Conservation (phyloP, 1,140 invertebrate genomes). For the Dreissena rostriformis region DNA sequence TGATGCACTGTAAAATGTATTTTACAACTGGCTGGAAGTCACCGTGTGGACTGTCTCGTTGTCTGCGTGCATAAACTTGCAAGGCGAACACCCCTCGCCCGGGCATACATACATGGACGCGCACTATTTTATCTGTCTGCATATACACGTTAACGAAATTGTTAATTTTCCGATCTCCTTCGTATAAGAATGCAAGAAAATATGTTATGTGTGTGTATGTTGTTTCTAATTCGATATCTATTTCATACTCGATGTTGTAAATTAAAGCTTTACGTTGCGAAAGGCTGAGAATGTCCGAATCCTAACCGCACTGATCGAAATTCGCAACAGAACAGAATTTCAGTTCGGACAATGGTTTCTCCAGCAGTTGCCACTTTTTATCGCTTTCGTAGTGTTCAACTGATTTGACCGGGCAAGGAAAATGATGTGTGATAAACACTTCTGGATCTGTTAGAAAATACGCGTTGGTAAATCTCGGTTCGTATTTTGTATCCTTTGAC, state of each 20-base stretch:
- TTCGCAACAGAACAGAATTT: slow-evolving; percentile 41
- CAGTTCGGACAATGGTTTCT: slow-evolving; percentile 36
- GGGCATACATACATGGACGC: slow-evolving; percentile 32
- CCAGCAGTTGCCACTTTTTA: slow-evolving; percentile 60
- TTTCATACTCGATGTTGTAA: slow-evolving; percentile 24
- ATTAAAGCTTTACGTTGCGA: slow-evolving; percentile 10
- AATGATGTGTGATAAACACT: slow-evolving; percentile 82
- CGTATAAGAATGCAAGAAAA: slow-evolving; percentile 29
- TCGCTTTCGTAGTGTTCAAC: slow-evolving; percentile 25
- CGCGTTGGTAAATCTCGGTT: slow-evolving; percentile 65
- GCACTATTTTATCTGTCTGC: not conserved
- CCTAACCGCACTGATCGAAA: slow-evolving; percentile 32
- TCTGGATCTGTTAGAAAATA: slow-evolving; percentile 83
- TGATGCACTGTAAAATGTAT: slow-evolving; percentile 34
- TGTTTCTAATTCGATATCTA: slow-evolving; percentile 16
- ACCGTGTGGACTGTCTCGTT: not conserved
- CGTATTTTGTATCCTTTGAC: slow-evolving; percentile 55
- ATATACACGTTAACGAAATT: slow-evolving; percentile 38
- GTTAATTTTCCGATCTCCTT: slow-evolving; percentile 33
- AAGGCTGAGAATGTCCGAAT: slow-evolving; percentile 9
- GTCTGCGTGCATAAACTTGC: slow-evolving; percentile 37
- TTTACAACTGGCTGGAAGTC: slow-evolving; percentile 41
- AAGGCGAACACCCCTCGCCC: slow-evolving; percentile 1
- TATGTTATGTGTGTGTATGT: not conserved
- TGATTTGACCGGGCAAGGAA: slow-evolving; percentile 76